Percentiles rank a stretch among this genome's conserved stretches.
phyloP scores from a whole-genome alignment of 2,113 vertebrate species.

The Anolis carolinensis region DNA sequence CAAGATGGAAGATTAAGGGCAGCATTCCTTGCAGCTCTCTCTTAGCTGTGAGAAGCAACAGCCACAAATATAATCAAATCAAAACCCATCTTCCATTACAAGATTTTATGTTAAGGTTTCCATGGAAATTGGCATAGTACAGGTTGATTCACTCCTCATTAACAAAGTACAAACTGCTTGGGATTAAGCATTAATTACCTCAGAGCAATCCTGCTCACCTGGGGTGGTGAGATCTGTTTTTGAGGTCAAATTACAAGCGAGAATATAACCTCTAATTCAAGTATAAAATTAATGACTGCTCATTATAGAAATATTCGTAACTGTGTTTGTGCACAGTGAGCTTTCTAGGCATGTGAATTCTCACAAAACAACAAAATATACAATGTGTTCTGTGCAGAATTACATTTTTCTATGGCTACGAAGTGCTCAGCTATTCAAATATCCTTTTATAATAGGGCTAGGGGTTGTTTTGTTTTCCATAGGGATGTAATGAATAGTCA shows the following conservation, averaged over 20 bases:
- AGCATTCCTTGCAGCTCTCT: neutral
- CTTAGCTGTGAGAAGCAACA: neutral
- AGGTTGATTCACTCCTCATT: conserved; percentile 2
- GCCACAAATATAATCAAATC: neutral
- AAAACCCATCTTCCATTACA: neutral
- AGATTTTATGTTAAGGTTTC: conserved; percentile 4
- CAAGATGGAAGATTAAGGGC: neutral
- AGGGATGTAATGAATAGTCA: too few relatives aligned
- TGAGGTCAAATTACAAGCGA: neutral
- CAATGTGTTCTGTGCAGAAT: conserved; percentile 6
- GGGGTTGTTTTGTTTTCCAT: too few relatives aligned
- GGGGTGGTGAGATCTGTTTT: neutral
- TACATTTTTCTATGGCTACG: conserved; percentile 19
- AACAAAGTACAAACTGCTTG: conserved; percentile 11
- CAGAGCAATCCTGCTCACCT: neutral
- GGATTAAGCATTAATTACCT: conserved; percentile 15
- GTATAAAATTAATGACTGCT: conserved; percentile 16
- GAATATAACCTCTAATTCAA: conserved; percentile 23
- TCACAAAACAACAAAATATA: neutral
- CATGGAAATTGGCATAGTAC: neutral
- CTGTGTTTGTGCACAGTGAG: neutral
- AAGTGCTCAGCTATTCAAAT: conserved; percentile 22
- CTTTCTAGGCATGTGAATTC: conserved; percentile 37
- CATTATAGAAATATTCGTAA: conserved; percentile 6
- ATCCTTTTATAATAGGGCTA: neutral